Conservation (phyloP, 2,797 vertebrate species). For the Lacerta viridis region DNA sequence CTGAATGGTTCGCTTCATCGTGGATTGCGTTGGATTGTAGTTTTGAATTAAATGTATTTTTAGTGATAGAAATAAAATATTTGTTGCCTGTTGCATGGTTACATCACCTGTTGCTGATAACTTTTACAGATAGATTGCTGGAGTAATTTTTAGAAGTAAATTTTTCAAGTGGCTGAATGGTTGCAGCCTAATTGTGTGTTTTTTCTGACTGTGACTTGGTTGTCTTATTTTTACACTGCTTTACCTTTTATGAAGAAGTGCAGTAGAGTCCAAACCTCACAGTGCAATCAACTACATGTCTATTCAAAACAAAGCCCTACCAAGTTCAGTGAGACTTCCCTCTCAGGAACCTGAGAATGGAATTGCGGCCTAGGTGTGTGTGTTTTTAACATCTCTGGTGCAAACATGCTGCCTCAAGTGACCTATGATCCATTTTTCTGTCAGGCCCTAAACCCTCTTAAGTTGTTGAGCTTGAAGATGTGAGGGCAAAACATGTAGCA, state of each 20-base stretch:
- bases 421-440: neutral
- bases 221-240: neutral
- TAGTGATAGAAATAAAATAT: neutral
- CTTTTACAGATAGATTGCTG: conserved; percentile 22
- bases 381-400: no score
- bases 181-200: neutral
- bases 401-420: neutral
- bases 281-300: neutral
- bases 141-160: conserved; percentile 35
- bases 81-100: conserved; percentile 16
- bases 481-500: no score
- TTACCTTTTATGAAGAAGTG: neutral
- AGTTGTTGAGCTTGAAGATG: neutral
- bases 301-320: neutral
- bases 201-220: neutral
- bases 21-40: neutral
- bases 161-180: conserved; percentile 11
- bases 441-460: neutral
- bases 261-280: neutral
- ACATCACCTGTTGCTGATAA: neutral
- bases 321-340: neutral
- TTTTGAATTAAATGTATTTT: conserved; percentile 31
- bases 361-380: neutral
- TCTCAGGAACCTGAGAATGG: neutral
- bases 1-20: neutral